These are phyloP conservation scores for Apistogramma diplotaenia DNA, from an alignment of 2,113 vertebrate genomes.

Conservation along the genomic window DNA sequence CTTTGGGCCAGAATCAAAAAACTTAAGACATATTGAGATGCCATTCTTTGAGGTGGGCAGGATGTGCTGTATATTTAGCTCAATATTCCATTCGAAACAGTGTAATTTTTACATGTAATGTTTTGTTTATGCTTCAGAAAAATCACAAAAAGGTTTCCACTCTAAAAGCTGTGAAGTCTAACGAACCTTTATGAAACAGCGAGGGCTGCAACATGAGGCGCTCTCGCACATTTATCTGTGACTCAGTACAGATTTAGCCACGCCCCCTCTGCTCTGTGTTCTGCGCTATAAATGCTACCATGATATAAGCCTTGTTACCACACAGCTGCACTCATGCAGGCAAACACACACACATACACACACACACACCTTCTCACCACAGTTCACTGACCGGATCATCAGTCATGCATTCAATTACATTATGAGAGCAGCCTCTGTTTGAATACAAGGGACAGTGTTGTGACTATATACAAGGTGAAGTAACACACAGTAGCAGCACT, in stretches of 20 bases:
- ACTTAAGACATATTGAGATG: not conserved
- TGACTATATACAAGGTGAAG: conserved; percentile 19
- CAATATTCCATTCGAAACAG: not conserved
- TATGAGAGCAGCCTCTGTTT: conserved; percentile 22
- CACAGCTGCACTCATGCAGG: conserved; percentile 4
- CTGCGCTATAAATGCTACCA: conserved; percentile 56
- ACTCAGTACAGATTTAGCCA: conserved; percentile 37
- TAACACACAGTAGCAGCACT: not conserved
- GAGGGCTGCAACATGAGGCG: not conserved
- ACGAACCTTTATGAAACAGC: not conserved
- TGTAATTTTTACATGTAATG: not conserved
- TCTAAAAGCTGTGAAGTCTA: not conserved
- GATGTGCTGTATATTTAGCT: not conserved
- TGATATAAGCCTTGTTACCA: conserved; percentile 48
- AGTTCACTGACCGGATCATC: conserved; percentile 51
- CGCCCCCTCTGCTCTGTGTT: conserved; percentile 37
- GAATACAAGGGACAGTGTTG: conserved; percentile 14
- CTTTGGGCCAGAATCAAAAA: not conserved
- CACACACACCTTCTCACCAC: conserved; percentile 15
- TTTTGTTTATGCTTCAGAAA: too few species aligned
- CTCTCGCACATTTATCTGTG: conserved; percentile 20
- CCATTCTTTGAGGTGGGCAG: not conserved
- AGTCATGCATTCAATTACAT: conserved; percentile 56
- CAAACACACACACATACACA: not conserved
- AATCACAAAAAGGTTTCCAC: not conserved